Base-by-base conservation (phyloP, 1,140 invertebrate genomes). In the Colletes gigas region DNA sequence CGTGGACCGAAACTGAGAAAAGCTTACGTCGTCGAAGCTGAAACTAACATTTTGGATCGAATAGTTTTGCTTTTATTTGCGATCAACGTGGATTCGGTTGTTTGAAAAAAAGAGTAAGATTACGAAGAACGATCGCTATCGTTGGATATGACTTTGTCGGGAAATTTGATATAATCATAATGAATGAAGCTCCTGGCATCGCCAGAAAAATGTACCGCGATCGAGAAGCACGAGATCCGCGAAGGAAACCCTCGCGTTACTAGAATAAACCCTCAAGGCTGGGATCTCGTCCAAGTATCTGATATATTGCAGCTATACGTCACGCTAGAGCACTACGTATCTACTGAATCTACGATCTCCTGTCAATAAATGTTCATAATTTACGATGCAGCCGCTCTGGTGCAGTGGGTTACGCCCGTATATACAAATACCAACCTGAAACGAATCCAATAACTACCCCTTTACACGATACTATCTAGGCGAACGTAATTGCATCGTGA, bases 181-280 rank as follows among this genome's bases (percentile, higher is more conserved):
- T 41, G 39, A 41, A 44, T 78, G 30, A 8, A 17, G 0, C 19
- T 1, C 17, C 4, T 9, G 17, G 7, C n/a, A 30, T 41, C 39
- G 55, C 62, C 44, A 63, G 69, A 65, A 41, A 55, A 72, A 65
- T 44, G 60, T 17, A 8, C 8, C 50, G 21, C 41, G 69, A 78
- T 71, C 47, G 17, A 3, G 21, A 15, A 21, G 50, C 59, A 14
- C 60, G 10, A 57, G 77, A 79, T 65, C 41, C 63, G 60, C 65
- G 63, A 50, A 79, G 70, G 69, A 71, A 65, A 54, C 60, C 70
- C 70, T 78, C 77, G 77, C n/a, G 77, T 65, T 79, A 73, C 70
- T 79, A 79, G 77, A 79, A 79, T 79, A 73, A 79, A 79, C 77
- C 70, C 17, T 79, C 77, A 79, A 79, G 77, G 77, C 70, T 79